phyloP scores from a whole-genome alignment of 2,113 vertebrate species.

The Rana temporaria region DNA sequence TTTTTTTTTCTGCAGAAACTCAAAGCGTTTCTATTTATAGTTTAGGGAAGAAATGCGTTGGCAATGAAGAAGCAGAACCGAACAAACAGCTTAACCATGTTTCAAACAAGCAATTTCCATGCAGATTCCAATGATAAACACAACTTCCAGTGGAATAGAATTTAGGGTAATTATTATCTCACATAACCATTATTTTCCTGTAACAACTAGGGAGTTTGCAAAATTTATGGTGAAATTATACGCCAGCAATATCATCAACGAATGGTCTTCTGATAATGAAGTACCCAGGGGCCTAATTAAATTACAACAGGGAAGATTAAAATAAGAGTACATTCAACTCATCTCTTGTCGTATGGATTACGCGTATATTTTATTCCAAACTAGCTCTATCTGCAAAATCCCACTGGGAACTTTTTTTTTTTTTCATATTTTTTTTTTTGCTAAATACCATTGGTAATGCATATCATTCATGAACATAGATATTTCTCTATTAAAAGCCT shows the following conservation, averaged over 20 bases:
- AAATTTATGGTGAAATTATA: constrained; percentile 58
- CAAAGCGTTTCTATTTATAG: neutral
- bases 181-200: constrained; percentile 58
- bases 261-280: constrained; percentile 55
- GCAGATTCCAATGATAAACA: constrained; percentile 56
- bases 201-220: constrained; percentile 56
- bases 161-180: constrained; percentile 56
- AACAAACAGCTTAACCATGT: constrained; percentile 16
- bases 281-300: constrained; percentile 58
- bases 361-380: constrained; percentile 57
- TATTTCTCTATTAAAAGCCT: constrained; percentile 20
- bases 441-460: constrained; percentile 54
- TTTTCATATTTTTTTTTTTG: constrained; percentile 42
- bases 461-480: constrained; percentile 36
- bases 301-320: constrained; percentile 58
- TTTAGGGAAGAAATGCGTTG: constrained; percentile 4
- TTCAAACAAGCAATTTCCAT: constrained; percentile 39
- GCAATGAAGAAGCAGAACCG: neutral
- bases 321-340: constrained; percentile 56
- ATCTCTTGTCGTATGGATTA: constrained; percentile 55
- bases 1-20: neutral
- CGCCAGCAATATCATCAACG: constrained; percentile 54
- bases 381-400: constrained; percentile 40
- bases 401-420: constrained; percentile 36
- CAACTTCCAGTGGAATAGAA: constrained; percentile 51